phyloP scores from a whole-genome alignment of 2,113 vertebrate genomes.

The Cercocebus atys region DNA sequence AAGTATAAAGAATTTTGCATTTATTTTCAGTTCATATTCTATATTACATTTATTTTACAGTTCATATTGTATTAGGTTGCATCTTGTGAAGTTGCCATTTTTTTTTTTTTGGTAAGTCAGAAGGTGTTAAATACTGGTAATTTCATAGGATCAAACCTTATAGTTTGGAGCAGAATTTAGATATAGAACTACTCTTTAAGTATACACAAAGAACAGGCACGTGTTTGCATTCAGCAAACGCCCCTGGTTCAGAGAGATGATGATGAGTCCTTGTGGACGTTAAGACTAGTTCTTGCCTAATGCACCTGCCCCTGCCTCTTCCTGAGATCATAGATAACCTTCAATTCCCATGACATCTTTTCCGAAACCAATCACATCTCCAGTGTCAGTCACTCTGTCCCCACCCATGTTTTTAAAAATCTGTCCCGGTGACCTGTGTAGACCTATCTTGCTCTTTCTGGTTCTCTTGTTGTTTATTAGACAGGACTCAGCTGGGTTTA shows the following conservation, averaged over 20 bases:
- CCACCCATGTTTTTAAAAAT: neutral
- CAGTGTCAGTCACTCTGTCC: neutral
- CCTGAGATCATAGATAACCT: neutral
- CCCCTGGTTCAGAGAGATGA: neutral
- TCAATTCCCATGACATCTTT: neutral
- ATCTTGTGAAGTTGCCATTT: neutral
- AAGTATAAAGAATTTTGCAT: neutral
- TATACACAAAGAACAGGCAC: neutral
- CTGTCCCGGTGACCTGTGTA: neutral
- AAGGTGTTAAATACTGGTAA: neutral
- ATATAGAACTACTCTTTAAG: neutral
- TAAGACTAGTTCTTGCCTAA: neutral
- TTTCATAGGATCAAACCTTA: neutral
- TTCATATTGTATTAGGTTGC: neutral
- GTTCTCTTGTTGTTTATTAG: neutral
- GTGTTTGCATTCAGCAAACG: neutral
- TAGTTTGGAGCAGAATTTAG: neutral
- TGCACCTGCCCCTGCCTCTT: neutral
- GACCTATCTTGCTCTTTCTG: neutral
- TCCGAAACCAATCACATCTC: neutral
- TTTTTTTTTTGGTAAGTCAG: neutral
- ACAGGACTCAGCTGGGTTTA: neutral
- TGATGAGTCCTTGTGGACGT: neutral
- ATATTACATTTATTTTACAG: neutral
- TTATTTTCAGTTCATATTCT: constrained; percentile 22